These are phyloP conservation scores for Notechis scutatus DNA, from an alignment of 2,113 vertebrate genomes.

Conservation along the genomic window DNA sequence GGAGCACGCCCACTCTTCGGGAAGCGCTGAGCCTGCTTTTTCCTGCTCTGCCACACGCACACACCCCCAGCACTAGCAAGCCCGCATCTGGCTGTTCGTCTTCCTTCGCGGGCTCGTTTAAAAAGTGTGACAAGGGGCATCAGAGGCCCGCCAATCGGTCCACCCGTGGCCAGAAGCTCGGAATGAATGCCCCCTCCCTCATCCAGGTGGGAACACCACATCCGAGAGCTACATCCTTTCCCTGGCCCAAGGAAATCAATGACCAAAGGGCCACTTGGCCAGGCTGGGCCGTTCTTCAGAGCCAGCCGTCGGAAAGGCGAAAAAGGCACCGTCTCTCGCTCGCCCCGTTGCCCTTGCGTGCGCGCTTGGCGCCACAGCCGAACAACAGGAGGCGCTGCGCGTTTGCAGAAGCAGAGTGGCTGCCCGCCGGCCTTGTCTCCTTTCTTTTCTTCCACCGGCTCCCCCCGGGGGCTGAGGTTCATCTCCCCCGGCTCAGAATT, in stretches of 20 bases:
- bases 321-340: not conserved
- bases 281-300: not conserved
- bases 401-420: constrained; percentile 18
- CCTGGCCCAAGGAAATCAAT: not conserved
- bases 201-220: not conserved
- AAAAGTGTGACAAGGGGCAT: not conserved
- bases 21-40: not conserved
- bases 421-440: no score
- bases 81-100: not conserved
- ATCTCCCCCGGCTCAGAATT: not conserved
- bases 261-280: not conserved
- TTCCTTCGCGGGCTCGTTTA: not conserved
- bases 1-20: not conserved
- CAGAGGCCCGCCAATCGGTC: not conserved
- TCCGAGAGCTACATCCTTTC: not conserved
- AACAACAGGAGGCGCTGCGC: constrained; percentile 70
- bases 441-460: not conserved
- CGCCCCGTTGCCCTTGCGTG: not conserved
- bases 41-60: not conserved
- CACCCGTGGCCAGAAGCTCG: not conserved
- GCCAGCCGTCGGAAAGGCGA: not conserved
- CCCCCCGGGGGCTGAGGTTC: not conserved
- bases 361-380: not conserved
- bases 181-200: not conserved
- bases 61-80: not conserved